Evolutionary conservation across 2,113 vertebrate genomes (phyloP).

Genomic region (Galemys pyrenaicus): DNA sequence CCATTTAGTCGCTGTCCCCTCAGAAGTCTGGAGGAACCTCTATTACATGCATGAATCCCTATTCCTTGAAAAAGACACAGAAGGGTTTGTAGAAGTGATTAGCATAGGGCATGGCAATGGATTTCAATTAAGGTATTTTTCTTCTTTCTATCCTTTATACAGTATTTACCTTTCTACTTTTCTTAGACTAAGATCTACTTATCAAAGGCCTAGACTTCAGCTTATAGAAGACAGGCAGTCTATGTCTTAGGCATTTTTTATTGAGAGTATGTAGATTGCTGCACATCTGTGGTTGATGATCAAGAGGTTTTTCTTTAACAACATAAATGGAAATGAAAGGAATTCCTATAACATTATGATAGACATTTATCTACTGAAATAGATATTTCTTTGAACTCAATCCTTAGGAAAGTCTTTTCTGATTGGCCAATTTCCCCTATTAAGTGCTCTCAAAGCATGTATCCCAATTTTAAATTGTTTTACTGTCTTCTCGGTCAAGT

Average conservation of each 20-base stretch:
- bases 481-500: background rate
- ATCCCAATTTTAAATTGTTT: background rate
- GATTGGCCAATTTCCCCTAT: background rate
- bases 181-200: background rate
- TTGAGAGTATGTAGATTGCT: background rate
- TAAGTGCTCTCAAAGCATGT: background rate
- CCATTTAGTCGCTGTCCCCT: background rate
- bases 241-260: background rate
- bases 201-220: background rate
- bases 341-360: background rate
- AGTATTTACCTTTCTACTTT: background rate
- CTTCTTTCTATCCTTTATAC: background rate
- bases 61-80: background rate
- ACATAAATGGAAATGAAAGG: background rate
- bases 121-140: background rate
- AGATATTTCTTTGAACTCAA: background rate
- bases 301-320: background rate
- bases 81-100: background rate
- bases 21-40: background rate
- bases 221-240: background rate
- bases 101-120: background rate
- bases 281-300: background rate
- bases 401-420: slow-evolving; percentile 14
- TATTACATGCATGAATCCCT: background rate
- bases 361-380: background rate